These are phyloP conservation scores for Clarias pachynema DNA, from an alignment of 2,797 vertebrate genomes.

Conservation along the genomic window DNA sequence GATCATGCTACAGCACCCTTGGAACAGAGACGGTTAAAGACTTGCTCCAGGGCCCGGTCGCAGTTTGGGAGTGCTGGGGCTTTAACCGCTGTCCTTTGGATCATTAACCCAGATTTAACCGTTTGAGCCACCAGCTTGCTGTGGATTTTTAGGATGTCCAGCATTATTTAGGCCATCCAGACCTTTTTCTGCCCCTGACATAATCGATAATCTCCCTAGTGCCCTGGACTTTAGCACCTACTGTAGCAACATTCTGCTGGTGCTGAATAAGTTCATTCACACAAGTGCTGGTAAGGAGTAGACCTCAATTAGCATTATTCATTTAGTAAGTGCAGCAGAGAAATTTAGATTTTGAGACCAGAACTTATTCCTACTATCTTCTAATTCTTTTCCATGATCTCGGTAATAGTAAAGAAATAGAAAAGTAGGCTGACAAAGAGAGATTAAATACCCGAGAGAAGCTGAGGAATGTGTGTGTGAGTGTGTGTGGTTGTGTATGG, in stretches of 20 bases:
- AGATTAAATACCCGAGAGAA: slow-evolving; percentile 16
- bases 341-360: slow-evolving; percentile 28
- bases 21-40: too few relatives aligned
- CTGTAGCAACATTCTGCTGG: background rate
- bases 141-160: slow-evolving; percentile 6
- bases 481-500: slow-evolving; percentile 7
- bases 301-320: slow-evolving; percentile 19
- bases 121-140: background rate
- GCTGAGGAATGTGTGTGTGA: background rate
- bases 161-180: background rate
- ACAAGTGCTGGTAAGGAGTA: background rate
- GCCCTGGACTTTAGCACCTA: slow-evolving; percentile 24
- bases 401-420: background rate
- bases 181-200: slow-evolving; percentile 23
- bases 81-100: too few relatives aligned
- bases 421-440: background rate
- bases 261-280: slow-evolving; percentile 18
- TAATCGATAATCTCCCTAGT: slow-evolving; percentile 41
- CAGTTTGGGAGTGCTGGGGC: too few relatives aligned
- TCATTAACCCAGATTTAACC: too few relatives aligned
- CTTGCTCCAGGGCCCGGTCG: too few relatives aligned
- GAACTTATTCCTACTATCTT: slow-evolving; percentile 9
- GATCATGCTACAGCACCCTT: too few relatives aligned
- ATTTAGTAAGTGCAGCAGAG: slow-evolving; percentile 6
- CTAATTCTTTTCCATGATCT: slow-evolving; percentile 10